These are phyloP conservation scores for Scylla paramamosain DNA, from an alignment of 1,140 invertebrate species.

Conservation along the genomic window DNA sequence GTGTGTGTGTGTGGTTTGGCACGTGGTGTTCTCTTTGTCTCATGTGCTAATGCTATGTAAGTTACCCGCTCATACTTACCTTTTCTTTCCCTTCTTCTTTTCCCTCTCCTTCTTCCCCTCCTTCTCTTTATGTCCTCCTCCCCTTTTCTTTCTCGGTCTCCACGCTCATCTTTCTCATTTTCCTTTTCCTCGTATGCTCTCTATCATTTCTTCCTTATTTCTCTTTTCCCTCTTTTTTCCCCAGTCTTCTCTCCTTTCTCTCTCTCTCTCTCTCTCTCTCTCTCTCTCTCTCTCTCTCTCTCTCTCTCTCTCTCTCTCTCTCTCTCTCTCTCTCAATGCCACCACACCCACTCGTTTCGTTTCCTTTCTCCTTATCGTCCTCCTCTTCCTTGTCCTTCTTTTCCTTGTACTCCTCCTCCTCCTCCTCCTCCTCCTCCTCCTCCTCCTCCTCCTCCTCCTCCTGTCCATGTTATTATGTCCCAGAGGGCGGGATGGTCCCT, in stretches of 20 bases:
- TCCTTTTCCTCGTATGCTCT: not conserved
- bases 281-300: constrained; percentile 46
- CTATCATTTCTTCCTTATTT: too few species aligned
- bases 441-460: not conserved
- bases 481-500: not conserved
- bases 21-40: not conserved
- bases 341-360: too few species aligned
- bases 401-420: not conserved
- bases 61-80: not conserved
- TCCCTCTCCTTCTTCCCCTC: not conserved
- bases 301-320: constrained; percentile 29
- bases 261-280: constrained; percentile 37
- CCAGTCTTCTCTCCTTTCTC: too few species aligned
- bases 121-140: not conserved
- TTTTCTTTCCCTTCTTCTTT: not conserved
- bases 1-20: not conserved
- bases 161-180: not conserved
- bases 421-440: not conserved
- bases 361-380: too few species aligned
- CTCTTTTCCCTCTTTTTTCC: too few species aligned
- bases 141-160: not conserved
- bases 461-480: not conserved
- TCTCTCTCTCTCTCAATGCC: not conserved
- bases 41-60: not conserved
- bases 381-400: not conserved